phyloP scores from a whole-genome alignment of 2,113 vertebrate species.

The Corythaeola cristata region DNA sequence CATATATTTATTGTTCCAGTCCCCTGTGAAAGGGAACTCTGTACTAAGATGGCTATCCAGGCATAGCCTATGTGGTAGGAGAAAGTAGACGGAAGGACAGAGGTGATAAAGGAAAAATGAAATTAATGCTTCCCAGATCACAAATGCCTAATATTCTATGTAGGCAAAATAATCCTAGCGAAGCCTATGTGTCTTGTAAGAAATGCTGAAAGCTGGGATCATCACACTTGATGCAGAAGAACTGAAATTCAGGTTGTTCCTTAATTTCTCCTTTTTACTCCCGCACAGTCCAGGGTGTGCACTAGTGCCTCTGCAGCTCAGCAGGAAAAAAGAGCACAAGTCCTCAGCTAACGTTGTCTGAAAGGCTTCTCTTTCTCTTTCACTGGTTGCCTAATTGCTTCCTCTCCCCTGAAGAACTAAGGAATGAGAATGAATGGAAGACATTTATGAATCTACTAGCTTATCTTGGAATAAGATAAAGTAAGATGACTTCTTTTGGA shows the following conservation, averaged over 20 bases:
- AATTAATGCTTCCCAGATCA: neutral
- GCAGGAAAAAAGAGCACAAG: neutral
- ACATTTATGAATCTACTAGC: neutral
- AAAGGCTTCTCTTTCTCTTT: neutral
- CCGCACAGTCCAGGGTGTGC: neutral
- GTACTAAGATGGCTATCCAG: neutral
- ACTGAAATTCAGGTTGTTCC: neutral
- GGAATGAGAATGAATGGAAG: neutral
- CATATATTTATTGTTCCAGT: neutral
- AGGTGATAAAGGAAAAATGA: neutral
- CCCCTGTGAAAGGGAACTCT: neutral
- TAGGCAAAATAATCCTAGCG: neutral
- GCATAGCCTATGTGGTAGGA: neutral
- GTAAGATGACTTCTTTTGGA: neutral
- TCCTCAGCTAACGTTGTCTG: neutral
- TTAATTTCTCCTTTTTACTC: neutral
- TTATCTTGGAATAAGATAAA: neutral
- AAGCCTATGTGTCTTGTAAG: neutral
- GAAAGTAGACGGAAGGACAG: neutral
- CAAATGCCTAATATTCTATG: neutral
- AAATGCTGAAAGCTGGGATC: neutral
- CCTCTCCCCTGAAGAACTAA: neutral
- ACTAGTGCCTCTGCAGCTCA: neutral
- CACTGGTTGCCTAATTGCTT: neutral
- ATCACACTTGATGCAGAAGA: neutral